Conservation (phyloP, 2,113 vertebrate genomes). For the Ptilorrhoa leucosticta region DNA sequence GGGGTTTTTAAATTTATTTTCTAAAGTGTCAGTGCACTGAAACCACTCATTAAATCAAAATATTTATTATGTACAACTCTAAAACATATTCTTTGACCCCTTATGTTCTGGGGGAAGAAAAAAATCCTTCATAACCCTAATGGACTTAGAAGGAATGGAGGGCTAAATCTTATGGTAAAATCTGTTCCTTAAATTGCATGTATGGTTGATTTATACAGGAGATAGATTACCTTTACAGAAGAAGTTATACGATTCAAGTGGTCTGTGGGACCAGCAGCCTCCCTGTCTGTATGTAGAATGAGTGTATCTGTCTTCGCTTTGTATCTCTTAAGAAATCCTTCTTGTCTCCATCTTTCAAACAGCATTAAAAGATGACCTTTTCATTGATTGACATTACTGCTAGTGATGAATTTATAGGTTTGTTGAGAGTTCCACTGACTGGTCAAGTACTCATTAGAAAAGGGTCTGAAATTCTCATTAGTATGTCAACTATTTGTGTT, state of each 20-base stretch:
- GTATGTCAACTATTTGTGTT: not conserved
- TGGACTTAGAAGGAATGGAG: not conserved
- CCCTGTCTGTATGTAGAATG: not conserved
- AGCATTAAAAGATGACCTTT: not conserved
- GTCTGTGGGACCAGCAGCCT: not conserved
- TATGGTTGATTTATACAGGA: not conserved
- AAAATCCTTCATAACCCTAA: not conserved
- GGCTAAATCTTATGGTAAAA: not conserved
- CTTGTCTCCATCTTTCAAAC: not conserved
- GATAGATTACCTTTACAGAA: not conserved
- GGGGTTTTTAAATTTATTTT: not conserved
- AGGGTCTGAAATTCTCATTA: not conserved
- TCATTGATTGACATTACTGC: constrained; percentile 14
- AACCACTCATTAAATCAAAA: not conserved
- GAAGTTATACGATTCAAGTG: not conserved
- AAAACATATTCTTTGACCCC: not conserved
- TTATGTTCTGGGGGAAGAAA: not conserved
- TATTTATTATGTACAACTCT: not conserved
- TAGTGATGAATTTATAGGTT: not conserved
- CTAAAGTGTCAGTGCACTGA: not conserved
- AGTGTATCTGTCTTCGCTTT: not conserved
- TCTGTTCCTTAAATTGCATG: not conserved
- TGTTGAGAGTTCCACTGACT: not conserved
- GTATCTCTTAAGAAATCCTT: not conserved
- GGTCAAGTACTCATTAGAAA: constrained; percentile 13